Percentiles rank a stretch among this genome's conserved stretches.
Conservation (phyloP, 2,113 vertebrate species). For the Dinomys branickii region DNA sequence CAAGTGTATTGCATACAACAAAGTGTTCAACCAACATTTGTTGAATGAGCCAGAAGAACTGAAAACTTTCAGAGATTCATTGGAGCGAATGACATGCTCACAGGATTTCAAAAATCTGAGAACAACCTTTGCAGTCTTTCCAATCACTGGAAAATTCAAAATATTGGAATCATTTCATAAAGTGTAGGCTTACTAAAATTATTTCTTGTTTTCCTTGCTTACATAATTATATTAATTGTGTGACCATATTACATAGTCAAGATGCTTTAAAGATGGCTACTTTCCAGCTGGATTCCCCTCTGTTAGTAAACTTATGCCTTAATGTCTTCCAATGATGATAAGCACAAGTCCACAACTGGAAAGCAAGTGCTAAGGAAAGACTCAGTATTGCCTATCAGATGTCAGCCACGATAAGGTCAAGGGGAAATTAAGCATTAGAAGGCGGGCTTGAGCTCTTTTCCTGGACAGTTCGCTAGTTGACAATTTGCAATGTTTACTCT, state of each 20-base stretch:
- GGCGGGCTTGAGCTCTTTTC: constrained; percentile 15
- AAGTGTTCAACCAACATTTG: not conserved
- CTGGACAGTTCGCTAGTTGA: constrained; percentile 59
- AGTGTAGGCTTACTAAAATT: constrained; percentile 47
- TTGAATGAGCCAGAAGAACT: not conserved
- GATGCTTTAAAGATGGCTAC: not conserved
- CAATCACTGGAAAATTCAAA: constrained; percentile 59
- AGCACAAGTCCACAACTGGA: constrained; percentile 43
- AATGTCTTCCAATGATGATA: constrained; percentile 39
- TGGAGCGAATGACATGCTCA: constrained; percentile 28
- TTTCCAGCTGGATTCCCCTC: constrained; percentile 47
- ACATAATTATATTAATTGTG: not conserved
- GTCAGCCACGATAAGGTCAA: not conserved
- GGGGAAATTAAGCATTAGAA: constrained; percentile 27
- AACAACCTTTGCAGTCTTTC: constrained; percentile 26
- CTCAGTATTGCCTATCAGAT: constrained; percentile 38
- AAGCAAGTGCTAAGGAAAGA: constrained; percentile 51
- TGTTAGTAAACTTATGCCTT: constrained; percentile 16
- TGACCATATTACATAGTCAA: constrained; percentile 7
- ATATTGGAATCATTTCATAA: constrained; percentile 47
- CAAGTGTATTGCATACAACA: not conserved
- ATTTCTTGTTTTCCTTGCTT: constrained; percentile 45
- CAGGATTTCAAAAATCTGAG: constrained; percentile 33
- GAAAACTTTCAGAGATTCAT: constrained; percentile 9
- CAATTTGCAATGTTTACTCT: constrained; percentile 54